Evolutionary conservation across 1,140 invertebrate genomes (phyloP), one percentile per base, ranked within the genome.

Genomic region (Drosophila subobscura): DNA sequence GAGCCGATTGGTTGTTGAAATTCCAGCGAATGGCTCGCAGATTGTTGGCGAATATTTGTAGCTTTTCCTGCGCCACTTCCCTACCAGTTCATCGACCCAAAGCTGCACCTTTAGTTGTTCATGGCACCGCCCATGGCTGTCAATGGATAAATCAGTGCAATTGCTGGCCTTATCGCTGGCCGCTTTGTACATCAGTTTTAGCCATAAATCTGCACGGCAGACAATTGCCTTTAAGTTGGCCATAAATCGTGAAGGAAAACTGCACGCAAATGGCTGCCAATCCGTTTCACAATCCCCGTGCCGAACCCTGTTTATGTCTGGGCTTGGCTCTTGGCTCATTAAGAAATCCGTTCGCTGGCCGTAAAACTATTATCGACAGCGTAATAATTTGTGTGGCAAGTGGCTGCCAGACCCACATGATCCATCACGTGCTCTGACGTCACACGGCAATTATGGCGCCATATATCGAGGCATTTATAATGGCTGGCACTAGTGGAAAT

Each of bases 391-490:
- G 50, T 53, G 46, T 51, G 72, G 37, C 72, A 55, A 47, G 27
- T 65, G 33, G 49, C 44, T 60, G 29, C 16, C 51, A 10, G 27
- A 49, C 53, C 53, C 78, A 81, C 68, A 88, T 88, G 83, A 88
- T 88, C 83, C 63, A 88, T 88, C 83, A 88, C 83, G 78, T 88
- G 83, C 83, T 83, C 71, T 81, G 78, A 79, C 83, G 71, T 88
- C 83, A 88, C 57, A 51, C 8, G 33, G 42, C 59, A 44, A 45
- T 57, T 42, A 77, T 72, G 41, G 52, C 37, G 14, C 29, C 66
- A 56, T 60, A 66, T 37, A 44, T 27, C n/a, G n/a, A 45, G n/a
- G 42, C 23, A 41, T 25, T 14, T 5, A 52, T 42, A 50, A 59
- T 55, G 50, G 42, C 57, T 29, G 55, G 55, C 47, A 41, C n/a